A percentile compares a stretch with the other conserved stretches of the same genome.
phyloP scores from a whole-genome alignment of 2,888 invertebrate genomes.

The Sarcophaga variegata region DNA sequence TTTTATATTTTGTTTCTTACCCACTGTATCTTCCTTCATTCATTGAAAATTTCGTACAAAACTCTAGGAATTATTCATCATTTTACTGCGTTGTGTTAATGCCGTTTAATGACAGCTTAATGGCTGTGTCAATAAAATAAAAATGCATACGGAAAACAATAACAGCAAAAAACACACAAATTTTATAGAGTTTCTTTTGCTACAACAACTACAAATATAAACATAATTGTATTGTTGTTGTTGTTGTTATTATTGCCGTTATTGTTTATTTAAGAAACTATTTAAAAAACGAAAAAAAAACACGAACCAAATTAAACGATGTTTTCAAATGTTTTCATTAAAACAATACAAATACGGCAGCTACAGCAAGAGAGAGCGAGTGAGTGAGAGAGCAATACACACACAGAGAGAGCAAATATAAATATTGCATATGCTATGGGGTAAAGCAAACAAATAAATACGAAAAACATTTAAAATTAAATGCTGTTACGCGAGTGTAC shows the following conservation, averaged over 20 bases:
- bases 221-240: no score
- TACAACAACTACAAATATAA: neutral
- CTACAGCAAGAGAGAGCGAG: neutral
- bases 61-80: neutral
- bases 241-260: neutral
- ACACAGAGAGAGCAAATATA: neutral
- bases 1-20: neutral
- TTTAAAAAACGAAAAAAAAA: slow-evolving; percentile 22
- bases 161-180: neutral
- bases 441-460: no score
- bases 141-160: slow-evolving; percentile 54
- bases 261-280: slow-evolving; percentile 50
- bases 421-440: no score
- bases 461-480: no score
- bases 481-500: no score
- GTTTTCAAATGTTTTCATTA: slow-evolving; percentile 7
- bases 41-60: neutral
- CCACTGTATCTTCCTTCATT: neutral
- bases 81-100: slow-evolving; percentile 58
- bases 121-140: slow-evolving; percentile 67
- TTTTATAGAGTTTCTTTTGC: neutral
- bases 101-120: slow-evolving; percentile 71
- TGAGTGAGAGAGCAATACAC: slow-evolving; percentile 4
- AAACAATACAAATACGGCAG: neutral
- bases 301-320: slow-evolving; percentile 5